Base-by-base conservation (phyloP, 2,888 invertebrate species). In the Willowsia nigromaculata region DNA sequence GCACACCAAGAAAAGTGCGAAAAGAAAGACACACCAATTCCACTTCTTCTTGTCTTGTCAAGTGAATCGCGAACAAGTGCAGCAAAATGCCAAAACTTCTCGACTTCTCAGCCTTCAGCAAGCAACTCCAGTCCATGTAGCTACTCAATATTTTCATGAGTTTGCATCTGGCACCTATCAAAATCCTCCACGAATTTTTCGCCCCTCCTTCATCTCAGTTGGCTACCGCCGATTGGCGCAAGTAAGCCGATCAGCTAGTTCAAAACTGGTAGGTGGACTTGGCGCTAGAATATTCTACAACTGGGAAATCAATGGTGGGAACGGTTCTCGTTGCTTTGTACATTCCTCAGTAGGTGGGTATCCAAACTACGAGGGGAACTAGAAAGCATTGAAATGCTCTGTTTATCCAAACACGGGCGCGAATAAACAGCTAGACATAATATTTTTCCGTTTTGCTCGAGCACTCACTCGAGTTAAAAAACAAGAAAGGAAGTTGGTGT, bases 121-220 rank as follows among this genome's bases (percentile, higher is more conserved):
- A 37, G 37, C 37, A 37, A 37, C 37, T 37, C 7, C 2, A 25
- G 25, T 68, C 5, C 68, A 68, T 68, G 68, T 68, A 68, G 37
- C 4, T 33, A 27, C 11, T 0, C 18, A 40, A 13, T 68, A 84
- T 88, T 84, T 88, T 88, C 88, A 88, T 88, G 87, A 82, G 59
- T 56, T 53, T 81, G 74, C 83, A 37, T 27, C 78, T 53, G 30
- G 7, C 40, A 18, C 90, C 88, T 88, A 88, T 86, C 87, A 47
- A 74, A 91, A 83, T 59, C 33, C 59, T 85, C 85, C 91, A 91
- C 91, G 91, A 88, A 85, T 27, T 7, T 59, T 33, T 22, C 15
- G 85, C 88, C 30, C 90, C 88, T 33, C 91, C 91, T 25, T 71
- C 18, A 50, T n/a, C 88, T 82, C 88, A 91, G 90, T 90, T 90